These are phyloP conservation scores for Brachypodius melanocephalos DNA, from an alignment of 2,113 vertebrate species.

Conservation along the genomic window DNA sequence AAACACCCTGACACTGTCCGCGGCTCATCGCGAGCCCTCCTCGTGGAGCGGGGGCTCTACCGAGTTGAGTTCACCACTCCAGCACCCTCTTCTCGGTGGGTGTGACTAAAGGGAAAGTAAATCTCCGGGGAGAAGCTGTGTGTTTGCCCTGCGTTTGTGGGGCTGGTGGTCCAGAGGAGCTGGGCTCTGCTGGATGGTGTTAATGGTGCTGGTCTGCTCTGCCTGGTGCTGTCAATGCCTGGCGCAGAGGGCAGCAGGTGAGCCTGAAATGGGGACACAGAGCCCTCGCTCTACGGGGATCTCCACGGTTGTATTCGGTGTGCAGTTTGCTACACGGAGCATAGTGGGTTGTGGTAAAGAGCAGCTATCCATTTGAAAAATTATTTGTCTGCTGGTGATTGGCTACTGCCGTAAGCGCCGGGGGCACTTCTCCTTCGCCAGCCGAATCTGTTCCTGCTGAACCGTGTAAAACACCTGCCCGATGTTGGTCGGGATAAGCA, in stretches of 20 bases:
- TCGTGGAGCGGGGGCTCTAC: not conserved
- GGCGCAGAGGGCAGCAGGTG: not conserved
- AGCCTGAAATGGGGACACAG: not conserved
- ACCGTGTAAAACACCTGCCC: not conserved
- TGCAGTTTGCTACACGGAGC: not conserved
- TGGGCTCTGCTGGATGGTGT: not conserved
- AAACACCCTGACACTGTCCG: not conserved
- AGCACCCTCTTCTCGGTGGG: accelerated
- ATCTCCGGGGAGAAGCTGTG: not conserved
- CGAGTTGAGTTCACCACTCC: not conserved
- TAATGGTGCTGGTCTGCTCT: not conserved
- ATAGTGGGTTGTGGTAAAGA: not conserved
- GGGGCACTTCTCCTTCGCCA: not conserved
- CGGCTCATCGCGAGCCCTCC: not conserved
- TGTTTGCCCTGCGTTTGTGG: too few relatives aligned
- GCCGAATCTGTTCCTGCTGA: not conserved
- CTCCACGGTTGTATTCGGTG: accelerated
- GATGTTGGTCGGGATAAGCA: not conserved
- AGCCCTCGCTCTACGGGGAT: not conserved
- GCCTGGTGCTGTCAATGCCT: not conserved
- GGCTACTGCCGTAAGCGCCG: not conserved
- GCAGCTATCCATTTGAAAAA: not conserved
- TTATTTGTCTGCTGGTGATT: conserved; percentile 3
- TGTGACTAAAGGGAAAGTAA: not conserved
- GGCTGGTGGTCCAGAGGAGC: not conserved